phyloP scores from a whole-genome alignment of 2,797 vertebrate genomes.

The Bradypodion pumilum region DNA sequence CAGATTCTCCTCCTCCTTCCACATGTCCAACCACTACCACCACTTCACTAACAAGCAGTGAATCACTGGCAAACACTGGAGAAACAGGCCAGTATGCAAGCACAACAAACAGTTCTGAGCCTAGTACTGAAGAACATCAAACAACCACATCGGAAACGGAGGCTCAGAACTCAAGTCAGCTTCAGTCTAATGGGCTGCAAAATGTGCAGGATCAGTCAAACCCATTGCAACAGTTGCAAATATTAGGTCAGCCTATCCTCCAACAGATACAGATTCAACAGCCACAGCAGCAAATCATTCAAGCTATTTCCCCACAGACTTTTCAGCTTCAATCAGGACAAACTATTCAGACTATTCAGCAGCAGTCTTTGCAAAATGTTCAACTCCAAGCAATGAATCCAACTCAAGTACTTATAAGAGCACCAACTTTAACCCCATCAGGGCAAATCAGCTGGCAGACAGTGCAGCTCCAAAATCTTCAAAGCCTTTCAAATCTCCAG shows the following conservation, averaged over 20 bases:
- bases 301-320: slow-evolving; percentile 84
- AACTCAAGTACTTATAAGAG: slow-evolving; percentile 95
- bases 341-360: slow-evolving; percentile 89
- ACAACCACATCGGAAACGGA: slow-evolving; percentile 76
- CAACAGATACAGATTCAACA: slow-evolving; percentile 94
- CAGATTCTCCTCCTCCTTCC: slow-evolving; percentile 80
- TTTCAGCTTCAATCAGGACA: slow-evolving; percentile 94
- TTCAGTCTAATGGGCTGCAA: slow-evolving; percentile 92
- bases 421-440: slow-evolving; percentile 93
- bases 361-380: slow-evolving; percentile 86
- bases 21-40: slow-evolving; percentile 79
- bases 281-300: slow-evolving; percentile 86
- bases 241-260: slow-evolving; percentile 92
- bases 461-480: slow-evolving; percentile 91
- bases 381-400: slow-evolving; percentile 93
- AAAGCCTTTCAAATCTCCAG: slow-evolving; percentile 89
- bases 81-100: slow-evolving; percentile 85
- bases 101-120: slow-evolving; percentile 76
- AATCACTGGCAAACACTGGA: slow-evolving; percentile 78
- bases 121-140: slow-evolving; percentile 74
- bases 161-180: slow-evolving; percentile 80
- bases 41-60: slow-evolving; percentile 79
- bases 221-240: slow-evolving; percentile 94
- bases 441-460: slow-evolving; percentile 99
- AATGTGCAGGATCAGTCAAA: slow-evolving; percentile 81